Base-by-base conservation (phyloP, 2,797 vertebrate species). In the Monodelphis domestica region DNA sequence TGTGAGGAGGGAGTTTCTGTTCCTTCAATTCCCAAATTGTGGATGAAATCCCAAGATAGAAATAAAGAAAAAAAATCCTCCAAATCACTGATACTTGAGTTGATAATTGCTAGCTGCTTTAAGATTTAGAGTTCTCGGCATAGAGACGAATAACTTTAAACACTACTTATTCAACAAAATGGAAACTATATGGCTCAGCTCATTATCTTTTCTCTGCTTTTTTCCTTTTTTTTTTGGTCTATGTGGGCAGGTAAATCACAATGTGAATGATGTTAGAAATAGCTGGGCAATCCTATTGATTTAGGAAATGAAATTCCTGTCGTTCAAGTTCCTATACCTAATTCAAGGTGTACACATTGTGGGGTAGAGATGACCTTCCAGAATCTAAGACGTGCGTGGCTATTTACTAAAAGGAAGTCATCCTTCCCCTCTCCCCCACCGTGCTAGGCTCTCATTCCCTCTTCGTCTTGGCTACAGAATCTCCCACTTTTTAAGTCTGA, bases 101-200 rank as follows among this genome's bases (percentile, higher is more conserved):
- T 56, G n/a, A 5, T 89, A 30, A 63, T 52, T 9, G n/a, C 54
- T 45, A 78, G 94, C 24, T 91, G 38, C 17, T 45, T 91, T 94
- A 87, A 92, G 14, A 78, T 54, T 94, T 2, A 57, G 95, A 89
- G 28, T 90, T 90, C n/a, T 95, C 92, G 7, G 38, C 4, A 45
- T 45, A 26, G 45, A 45, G 7, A 45, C 10, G 38, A 95, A 88
- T 92, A 95, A 91, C 28, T 59, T n/a, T 92, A 93, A 90, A 90
- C 90, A 89, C 87, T 94, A 88, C 89, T 91, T 78, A 30, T 59
- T 45, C 87, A 94, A 57, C 17, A 92, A 95, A 93, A 57, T 92
- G 88, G 93, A 87, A 96, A 92, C 93, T 90, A 21, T 89, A 51
- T 90, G 28, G 33, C 30, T n/a, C 12, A 57, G 29, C 26, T 92